Conservation (phyloP, 2,888 invertebrate genomes). For the Andricus quercusramuli region DNA sequence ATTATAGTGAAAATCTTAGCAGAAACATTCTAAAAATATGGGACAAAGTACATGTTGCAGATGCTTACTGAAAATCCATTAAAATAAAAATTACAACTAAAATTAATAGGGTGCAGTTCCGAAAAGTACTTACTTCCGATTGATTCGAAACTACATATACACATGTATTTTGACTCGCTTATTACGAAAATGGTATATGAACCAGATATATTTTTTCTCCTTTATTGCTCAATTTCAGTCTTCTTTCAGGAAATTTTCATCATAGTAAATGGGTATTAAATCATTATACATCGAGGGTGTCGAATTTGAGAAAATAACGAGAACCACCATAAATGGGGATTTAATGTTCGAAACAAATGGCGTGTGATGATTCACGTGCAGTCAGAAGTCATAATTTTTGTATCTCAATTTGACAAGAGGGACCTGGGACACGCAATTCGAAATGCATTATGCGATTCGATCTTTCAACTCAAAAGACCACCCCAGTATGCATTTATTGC, state of each 20-base stretch:
- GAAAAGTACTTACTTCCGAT: no score
- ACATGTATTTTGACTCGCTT: no score
- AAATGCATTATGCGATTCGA: conserved; percentile 7
- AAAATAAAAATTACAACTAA: no score
- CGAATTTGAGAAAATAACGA: not conserved
- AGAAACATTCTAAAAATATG: no score
- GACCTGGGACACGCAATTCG: not conserved
- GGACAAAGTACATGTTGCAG: no score
- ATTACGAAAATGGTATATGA: no score
- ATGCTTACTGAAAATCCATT: no score
- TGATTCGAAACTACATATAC: no score
- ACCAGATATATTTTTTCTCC: not conserved
- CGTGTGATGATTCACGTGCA: conserved; percentile 10
- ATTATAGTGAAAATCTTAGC: no score
- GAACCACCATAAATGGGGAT: not conserved
- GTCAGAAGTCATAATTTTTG: conserved; percentile 1
- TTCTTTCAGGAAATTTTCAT: not conserved
- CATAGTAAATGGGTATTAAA: not conserved
- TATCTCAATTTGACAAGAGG: conserved; percentile 3
- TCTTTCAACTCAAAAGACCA: not conserved
- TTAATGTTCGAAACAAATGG: conserved; percentile 27
- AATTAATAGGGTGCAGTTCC: no score
- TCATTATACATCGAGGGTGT: not conserved
- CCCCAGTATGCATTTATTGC: conserved; percentile 14
- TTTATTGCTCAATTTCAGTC: not conserved